Evolutionary conservation across 2,113 vertebrate genomes (phyloP).

Genomic region (Proterorhinus semilunaris): DNA sequence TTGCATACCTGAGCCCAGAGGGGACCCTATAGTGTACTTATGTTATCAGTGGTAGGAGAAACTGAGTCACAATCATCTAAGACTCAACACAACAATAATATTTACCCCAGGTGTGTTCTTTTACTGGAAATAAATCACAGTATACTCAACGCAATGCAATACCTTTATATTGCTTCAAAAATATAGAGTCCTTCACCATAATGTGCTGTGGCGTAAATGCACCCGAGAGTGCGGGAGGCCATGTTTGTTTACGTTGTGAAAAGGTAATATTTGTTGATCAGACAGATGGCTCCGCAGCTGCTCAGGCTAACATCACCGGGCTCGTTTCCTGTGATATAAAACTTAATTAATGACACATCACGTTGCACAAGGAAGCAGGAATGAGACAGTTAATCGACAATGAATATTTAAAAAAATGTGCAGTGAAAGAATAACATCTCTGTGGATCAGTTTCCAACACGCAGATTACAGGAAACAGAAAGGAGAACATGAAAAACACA

Average conservation of each 20-base stretch:
- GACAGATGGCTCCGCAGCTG: conserved; percentile 59
- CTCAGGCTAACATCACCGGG: conserved; percentile 15
- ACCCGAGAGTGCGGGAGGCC: conserved; percentile 27
- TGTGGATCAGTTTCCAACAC: too few relatives aligned
- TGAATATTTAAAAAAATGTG: not conserved
- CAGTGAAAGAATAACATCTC: too few relatives aligned
- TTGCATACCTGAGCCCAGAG: too few relatives aligned
- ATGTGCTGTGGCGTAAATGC: not conserved
- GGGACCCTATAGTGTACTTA: too few relatives aligned
- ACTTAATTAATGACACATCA: conserved; percentile 28
- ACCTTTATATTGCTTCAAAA: not conserved
- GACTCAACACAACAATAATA: too few relatives aligned
- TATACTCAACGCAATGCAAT: not conserved
- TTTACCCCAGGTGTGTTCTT: too few relatives aligned
- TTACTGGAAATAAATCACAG: not conserved
- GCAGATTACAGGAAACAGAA: too few relatives aligned
- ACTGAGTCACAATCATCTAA: too few relatives aligned
- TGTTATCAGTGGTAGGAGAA: too few relatives aligned
- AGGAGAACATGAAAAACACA: too few relatives aligned
- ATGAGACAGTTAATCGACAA: not conserved
- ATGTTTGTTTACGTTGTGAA: conserved; percentile 22
- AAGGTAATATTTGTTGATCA: conserved; percentile 42
- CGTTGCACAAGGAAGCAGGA: not conserved
- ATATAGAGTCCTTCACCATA: not conserved
- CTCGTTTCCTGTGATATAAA: conserved; percentile 20